Base-by-base conservation (phyloP, 1,140 invertebrate species). In the Anthonomus grandis region DNA sequence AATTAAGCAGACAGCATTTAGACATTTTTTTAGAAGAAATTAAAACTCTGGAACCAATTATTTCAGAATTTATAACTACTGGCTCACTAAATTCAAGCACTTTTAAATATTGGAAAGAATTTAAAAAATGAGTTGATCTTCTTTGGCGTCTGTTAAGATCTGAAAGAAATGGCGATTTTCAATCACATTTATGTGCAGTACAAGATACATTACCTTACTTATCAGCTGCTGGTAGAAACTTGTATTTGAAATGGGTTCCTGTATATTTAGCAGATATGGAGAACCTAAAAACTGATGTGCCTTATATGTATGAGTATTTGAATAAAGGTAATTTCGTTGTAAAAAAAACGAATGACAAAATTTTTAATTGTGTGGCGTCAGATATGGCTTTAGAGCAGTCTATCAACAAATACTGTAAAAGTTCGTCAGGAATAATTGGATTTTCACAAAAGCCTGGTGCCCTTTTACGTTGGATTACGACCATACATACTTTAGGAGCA, bases 261-360 rank as follows among this genome's bases (percentile, higher is more conserved):
- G 49, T 52, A 12, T 52, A 52, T 52, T 50, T 39, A 17, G 10
- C 37, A 6, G 31, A 50, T 13, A 50, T 50, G 47, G 17, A 50
- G 23, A 37, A 38, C 18, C 19, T 50, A 41, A 21, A 44, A 25
- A 18, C 19, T 6, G 21, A 38, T 8, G 17, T 39, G 8, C 49
- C 49, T 19, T 2, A 51, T 6, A 51, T 51, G 36, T 41, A 51
- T 21, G 18, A 24, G 23, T 51, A 21, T 51, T 15, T 51, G 31
- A 13, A 4, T 5, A 44, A 44, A 2, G 51, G 51, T 5, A 46
- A 54, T 54, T 54, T 54, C 45, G 51, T 54, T 45, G 51, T 54
- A 4, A 54, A 46, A 21, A 54, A 45, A 54, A 45, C 51, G 6
- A 45, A 31, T 45, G 41, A 54, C 22, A 54, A 46, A 46, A 54